Percentiles rank a stretch among this genome's conserved stretches.
These are phyloP conservation scores for Cephus sareptanus DNA, from an alignment of 2,888 invertebrate genomes.

Conservation along the genomic window DNA sequence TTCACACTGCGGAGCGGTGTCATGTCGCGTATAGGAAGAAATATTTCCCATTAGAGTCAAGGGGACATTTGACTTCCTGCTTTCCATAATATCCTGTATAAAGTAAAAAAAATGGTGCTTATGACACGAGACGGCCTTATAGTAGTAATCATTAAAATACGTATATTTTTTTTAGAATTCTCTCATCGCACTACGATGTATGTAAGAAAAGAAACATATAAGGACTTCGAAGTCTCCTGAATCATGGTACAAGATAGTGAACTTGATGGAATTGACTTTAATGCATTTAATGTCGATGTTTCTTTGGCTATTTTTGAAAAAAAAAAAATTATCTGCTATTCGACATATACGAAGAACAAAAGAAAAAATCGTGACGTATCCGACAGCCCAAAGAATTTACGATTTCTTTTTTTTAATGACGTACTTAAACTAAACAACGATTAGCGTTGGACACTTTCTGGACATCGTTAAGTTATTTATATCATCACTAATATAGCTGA, in stretches of 20 bases:
- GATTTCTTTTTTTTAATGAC: conserved; percentile 1
- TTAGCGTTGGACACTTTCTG: background rate
- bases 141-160: conserved; percentile 7
- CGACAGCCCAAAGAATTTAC: conserved; percentile 12
- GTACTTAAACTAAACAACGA: conserved; percentile 13
- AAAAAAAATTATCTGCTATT: background rate
- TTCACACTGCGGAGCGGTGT: background rate
- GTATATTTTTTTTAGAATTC: conserved; percentile 9
- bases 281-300: background rate
- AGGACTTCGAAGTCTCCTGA: background rate
- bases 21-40: background rate
- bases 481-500: conserved; percentile 14
- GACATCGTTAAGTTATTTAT: conserved; percentile 16
- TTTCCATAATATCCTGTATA: background rate
- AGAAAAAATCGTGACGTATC: background rate
- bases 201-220: background rate
- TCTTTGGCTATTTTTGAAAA: background rate
- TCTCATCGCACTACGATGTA: background rate
- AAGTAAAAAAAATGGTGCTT: conserved; percentile 12
- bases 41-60: background rate
- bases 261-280: background rate
- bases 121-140: conserved; percentile 9
- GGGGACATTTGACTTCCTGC: background rate
- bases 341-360: background rate
- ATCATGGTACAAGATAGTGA: background rate